Base-by-base conservation (phyloP, 2,797 vertebrate genomes). In the Peromyscus eremicus region DNA sequence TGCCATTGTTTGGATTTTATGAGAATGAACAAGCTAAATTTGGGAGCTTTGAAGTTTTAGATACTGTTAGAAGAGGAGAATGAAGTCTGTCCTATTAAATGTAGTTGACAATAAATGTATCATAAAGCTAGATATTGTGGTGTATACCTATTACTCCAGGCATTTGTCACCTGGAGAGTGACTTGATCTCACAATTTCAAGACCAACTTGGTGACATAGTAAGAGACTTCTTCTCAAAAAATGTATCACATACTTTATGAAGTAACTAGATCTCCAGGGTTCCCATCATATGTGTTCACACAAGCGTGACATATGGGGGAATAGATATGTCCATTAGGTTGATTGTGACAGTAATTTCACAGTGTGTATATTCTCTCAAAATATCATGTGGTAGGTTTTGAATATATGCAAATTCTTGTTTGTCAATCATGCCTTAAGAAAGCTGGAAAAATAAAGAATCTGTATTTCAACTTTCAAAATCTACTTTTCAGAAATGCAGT, bases 31-130 rank as follows among this genome's bases (percentile, higher is more conserved):
- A 55, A 76, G 37, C 89, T 34, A 83, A 43, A 84, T 82, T 66
- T 92, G 37, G 21, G 46, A 92, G 19, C 85, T 84, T 60, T 25
- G 17, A 88, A 87, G 25, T 92, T 94, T 79, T 40, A 91, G 87
- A 94, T 14, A 32, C 40, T 88, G 0, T 55, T 16, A 89, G 34
- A 94, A 97, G 85, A 92, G n/a, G 5, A 81, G 14, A 79, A 37
- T 66, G 32, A 93, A 96, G 73, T 27, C 12, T 87, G 10, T 60
- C 60, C 62, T 25, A 14, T 49, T 91, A 49, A 81, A 25, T 32
- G 10, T 84, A 80, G 76, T 62, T 83, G 34, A 68, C 11, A 92
- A 62, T 60, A 27, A 77, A 1, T 43, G 17, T 37, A 40, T 40
- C 16, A 68, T 37, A 55, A 66, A 79, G 23, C 60, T 62, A 52